These are phyloP conservation scores for Urechis unicinctus DNA, from an alignment of 2,888 invertebrate genomes.

Conservation along the genomic window DNA sequence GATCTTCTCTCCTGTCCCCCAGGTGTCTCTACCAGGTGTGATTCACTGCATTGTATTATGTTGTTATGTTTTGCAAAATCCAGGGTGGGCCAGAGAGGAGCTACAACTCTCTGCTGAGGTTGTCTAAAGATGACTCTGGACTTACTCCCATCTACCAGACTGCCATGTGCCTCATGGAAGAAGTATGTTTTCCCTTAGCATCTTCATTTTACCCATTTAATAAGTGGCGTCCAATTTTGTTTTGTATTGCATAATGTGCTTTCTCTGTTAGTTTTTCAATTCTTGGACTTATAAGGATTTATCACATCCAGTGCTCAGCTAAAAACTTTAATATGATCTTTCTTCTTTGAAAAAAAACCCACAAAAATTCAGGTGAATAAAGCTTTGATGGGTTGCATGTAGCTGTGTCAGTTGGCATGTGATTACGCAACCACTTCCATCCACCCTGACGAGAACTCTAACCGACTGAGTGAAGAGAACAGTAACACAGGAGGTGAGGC, in stretches of 20 bases:
- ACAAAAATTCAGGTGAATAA: no score
- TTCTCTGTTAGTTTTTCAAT: conserved; percentile 5
- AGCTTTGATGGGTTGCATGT: no score
- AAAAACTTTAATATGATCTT: no score
- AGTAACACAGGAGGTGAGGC: no score
- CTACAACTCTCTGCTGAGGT: conserved; percentile 17
- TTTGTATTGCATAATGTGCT: background rate
- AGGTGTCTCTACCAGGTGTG: no score
- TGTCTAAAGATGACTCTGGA: conserved; percentile 37
- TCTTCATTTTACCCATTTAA: background rate
- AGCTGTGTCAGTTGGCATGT: conserved; percentile 41
- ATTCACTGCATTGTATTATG: no score
- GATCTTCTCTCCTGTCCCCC: no score
- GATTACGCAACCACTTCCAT: conserved; percentile 40
- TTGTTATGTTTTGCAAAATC: no score
- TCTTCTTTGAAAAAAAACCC: no score
- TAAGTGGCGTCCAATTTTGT: background rate
- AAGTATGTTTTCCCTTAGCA: conserved; percentile 23
- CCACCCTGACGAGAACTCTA: conserved; percentile 31
- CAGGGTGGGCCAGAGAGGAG: conserved; percentile 27
- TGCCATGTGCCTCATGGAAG: conserved; percentile 57
- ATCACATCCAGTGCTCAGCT: no score
- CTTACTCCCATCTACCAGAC: conserved; percentile 54
- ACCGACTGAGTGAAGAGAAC: no score
- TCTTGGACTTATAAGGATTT: no score